Evolutionary conservation across 2,888 invertebrate genomes (phyloP).

Genomic region (Nineta flava): DNA sequence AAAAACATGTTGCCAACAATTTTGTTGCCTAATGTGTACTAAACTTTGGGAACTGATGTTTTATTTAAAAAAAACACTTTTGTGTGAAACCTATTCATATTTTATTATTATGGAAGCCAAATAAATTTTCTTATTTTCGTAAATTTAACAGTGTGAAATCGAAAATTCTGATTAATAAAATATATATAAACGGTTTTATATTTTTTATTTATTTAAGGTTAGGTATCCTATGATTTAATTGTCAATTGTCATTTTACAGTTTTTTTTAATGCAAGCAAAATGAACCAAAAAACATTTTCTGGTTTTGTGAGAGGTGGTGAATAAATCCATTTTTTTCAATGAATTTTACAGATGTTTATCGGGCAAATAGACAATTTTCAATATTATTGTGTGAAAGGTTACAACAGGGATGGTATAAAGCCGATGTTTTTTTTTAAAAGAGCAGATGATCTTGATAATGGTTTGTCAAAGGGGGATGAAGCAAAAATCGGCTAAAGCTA

Average conservation of each 20-base stretch:
- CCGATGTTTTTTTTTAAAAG: too few species aligned
- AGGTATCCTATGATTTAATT: neutral
- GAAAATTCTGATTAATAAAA: neutral
- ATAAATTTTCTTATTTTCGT: neutral
- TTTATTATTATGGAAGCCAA: slow-evolving; percentile 3
- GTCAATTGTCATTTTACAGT: slow-evolving; percentile 5
- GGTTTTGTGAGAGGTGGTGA: neutral
- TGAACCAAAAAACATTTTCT: neutral
- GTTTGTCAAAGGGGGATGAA: neutral
- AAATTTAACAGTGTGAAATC: too few species aligned
- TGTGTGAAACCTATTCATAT: neutral
- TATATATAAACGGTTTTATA: neutral
- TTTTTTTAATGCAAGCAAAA: slow-evolving; percentile 1
- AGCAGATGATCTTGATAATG: too few species aligned
- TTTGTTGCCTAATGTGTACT: too few species aligned
- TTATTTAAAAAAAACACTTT: neutral
- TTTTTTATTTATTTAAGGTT: neutral
- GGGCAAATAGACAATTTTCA: too few species aligned
- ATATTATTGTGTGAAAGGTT: too few species aligned
- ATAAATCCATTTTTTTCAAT: neutral
- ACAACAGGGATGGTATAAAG: too few species aligned
- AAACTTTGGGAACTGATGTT: neutral
- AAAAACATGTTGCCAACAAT: too few species aligned
- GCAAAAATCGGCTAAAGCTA: slow-evolving; percentile 2
- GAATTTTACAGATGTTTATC: too few species aligned